Conservation (phyloP, 2,888 invertebrate genomes). For the Agriotes lineatus region DNA sequence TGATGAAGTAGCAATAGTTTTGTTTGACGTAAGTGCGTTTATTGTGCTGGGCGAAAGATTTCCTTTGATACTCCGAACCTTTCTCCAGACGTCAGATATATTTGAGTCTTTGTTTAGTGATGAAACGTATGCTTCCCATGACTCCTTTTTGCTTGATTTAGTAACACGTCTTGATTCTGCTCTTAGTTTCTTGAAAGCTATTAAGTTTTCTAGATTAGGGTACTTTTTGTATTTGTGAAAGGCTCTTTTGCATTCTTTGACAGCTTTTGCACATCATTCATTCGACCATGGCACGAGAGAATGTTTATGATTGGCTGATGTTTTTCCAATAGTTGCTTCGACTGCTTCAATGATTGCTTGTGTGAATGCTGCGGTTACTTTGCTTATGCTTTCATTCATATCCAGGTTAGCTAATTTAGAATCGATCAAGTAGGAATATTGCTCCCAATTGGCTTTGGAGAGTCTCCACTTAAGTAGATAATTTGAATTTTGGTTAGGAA, state of each 20-base stretch:
- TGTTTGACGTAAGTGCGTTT: not conserved
- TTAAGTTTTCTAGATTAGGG: not conserved
- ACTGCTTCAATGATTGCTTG: not conserved
- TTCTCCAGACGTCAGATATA: not conserved
- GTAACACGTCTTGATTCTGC: not conserved
- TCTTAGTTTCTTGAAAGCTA: not conserved
- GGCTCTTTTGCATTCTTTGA: slow-evolving; percentile 1
- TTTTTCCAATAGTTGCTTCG: not conserved
- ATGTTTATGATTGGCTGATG: not conserved
- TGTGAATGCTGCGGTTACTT: not conserved
- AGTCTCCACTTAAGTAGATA: too few relatives aligned
- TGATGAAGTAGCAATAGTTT: not conserved
- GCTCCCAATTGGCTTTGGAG: too few relatives aligned
- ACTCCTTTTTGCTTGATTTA: not conserved
- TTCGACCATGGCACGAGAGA: not conserved
- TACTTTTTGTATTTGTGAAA: not conserved
- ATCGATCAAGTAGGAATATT: too few relatives aligned
- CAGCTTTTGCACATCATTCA: not conserved
- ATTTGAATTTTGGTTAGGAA: too few relatives aligned
- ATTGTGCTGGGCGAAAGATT: not conserved
- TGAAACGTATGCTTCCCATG: not conserved
- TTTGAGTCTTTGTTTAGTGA: not conserved
- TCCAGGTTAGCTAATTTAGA: too few relatives aligned
- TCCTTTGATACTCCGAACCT: not conserved
- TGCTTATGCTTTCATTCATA: too few relatives aligned